Evolutionary conservation across 2,888 invertebrate species (phyloP).

Genomic region (Habroteleia sp.): DNA sequence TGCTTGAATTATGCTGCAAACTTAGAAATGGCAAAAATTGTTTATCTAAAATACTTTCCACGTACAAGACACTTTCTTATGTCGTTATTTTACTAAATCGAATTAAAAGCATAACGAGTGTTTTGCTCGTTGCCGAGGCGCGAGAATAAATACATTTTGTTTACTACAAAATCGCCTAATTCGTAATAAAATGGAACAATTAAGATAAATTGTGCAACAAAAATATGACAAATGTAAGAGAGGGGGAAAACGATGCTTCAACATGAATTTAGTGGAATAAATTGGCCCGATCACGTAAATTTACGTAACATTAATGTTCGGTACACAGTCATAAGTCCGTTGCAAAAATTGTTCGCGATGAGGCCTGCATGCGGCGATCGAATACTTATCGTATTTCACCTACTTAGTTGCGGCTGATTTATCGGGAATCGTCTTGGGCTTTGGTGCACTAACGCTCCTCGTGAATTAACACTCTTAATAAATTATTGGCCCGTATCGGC

Average conservation of each 20-base stretch:
- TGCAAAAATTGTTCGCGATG: slow-evolving; percentile 50
- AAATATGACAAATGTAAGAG: slow-evolving; percentile 5
- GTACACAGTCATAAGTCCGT: slow-evolving; percentile 29
- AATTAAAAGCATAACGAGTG: no score
- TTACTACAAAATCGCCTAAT: not conserved
- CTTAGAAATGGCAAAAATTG: no score
- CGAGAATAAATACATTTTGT: no score
- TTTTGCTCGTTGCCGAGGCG: no score
- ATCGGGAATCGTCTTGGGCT: slow-evolving; percentile 56
- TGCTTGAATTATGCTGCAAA: no score
- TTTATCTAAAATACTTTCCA: no score
- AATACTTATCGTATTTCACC: slow-evolving; percentile 63
- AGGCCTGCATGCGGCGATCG: slow-evolving; percentile 53
- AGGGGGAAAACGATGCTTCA: not conserved
- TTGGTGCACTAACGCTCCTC: slow-evolving; percentile 55
- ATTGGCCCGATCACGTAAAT: slow-evolving; percentile 40
- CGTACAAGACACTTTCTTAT: no score
- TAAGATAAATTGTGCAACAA: slow-evolving; percentile 1
- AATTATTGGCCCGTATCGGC: slow-evolving; percentile 62
- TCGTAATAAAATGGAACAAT: not conserved
- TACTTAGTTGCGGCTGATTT: slow-evolving; percentile 63
- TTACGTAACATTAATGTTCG: slow-evolving; percentile 51
- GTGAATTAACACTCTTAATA: slow-evolving; percentile 61
- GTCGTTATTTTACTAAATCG: no score
- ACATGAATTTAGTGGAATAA: slow-evolving; percentile 36